A percentile compares a stretch with the other conserved stretches of the same genome.
Conservation (phyloP, 1,140 invertebrate genomes). For the Lepidurus couesii region DNA sequence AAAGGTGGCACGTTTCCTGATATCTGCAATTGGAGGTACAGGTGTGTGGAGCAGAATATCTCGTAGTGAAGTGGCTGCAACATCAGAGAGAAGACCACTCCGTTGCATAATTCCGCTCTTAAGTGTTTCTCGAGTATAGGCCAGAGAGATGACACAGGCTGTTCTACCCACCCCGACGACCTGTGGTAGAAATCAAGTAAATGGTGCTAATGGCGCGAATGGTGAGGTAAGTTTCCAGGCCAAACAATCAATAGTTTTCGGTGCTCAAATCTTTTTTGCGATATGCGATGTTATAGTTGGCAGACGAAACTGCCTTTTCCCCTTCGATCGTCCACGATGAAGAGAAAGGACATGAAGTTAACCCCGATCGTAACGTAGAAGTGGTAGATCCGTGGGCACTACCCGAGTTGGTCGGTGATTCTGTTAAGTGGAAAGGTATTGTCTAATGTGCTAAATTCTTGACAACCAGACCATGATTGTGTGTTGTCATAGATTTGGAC, state of each 20-base stretch:
- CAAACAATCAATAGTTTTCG: background rate
- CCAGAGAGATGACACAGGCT: background rate
- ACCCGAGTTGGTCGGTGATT: conserved; percentile 20
- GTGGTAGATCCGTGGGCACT: conserved; percentile 25
- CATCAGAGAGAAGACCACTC: background rate
- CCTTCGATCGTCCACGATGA: background rate
- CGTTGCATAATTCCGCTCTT: background rate
- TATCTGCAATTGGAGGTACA: background rate
- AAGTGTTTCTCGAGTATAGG: background rate
- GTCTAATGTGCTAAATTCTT: background rate
- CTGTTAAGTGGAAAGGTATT: conserved; percentile 30
- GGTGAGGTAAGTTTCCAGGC: background rate
- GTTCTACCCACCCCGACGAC: background rate
- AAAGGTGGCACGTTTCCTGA: background rate
- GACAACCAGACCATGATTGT: background rate
- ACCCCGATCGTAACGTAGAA: background rate
- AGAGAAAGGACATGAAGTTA: background rate
- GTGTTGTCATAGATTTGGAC: conserved; percentile 34
- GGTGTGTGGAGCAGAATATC: background rate
- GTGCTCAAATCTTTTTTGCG: background rate
- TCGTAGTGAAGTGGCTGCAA: background rate
- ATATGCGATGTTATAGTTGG: background rate
- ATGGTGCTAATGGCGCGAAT: too few species aligned
- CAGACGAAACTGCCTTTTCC: background rate
- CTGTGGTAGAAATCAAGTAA: background rate